These are phyloP conservation scores for Nemotelus nigrinus DNA, from an alignment of 2,888 invertebrate genomes.

Conservation along the genomic window DNA sequence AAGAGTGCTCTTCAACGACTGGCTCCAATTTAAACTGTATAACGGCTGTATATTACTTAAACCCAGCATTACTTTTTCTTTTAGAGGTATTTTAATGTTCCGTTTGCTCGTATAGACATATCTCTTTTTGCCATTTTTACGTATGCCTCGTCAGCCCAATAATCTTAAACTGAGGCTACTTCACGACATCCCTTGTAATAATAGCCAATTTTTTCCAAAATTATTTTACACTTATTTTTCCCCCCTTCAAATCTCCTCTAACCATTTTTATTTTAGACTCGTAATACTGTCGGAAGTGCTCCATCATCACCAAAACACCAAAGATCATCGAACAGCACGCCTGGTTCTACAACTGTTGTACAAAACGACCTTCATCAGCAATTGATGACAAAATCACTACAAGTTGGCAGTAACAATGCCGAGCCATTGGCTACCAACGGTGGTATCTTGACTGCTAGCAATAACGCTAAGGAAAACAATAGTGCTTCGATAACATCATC, in stretches of 20 bases:
- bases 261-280: conserved; percentile 57
- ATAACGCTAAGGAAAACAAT: conserved; percentile 55
- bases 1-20: no score
- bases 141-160: no score
- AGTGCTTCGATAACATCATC: conserved; percentile 53
- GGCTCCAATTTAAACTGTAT: no score
- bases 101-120: no score
- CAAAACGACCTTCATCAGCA: conserved; percentile 47
- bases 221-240: not conserved
- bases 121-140: no score
- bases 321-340: conserved; percentile 65
- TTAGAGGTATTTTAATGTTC: no score
- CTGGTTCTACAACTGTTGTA: conserved; percentile 55
- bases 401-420: conserved; percentile 47
- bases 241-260: not conserved
- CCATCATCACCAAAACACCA: conserved; percentile 68
- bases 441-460: conserved; percentile 50
- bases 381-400: conserved; percentile 36
- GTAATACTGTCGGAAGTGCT: conserved; percentile 70
- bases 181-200: no score
- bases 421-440: conserved; percentile 31
- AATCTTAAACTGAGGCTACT: no score
- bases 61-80: no score
- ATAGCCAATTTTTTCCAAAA: not conserved
- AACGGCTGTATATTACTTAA: no score